Base-by-base conservation (phyloP, 2,797 vertebrate genomes). In the Malurus splendens region DNA sequence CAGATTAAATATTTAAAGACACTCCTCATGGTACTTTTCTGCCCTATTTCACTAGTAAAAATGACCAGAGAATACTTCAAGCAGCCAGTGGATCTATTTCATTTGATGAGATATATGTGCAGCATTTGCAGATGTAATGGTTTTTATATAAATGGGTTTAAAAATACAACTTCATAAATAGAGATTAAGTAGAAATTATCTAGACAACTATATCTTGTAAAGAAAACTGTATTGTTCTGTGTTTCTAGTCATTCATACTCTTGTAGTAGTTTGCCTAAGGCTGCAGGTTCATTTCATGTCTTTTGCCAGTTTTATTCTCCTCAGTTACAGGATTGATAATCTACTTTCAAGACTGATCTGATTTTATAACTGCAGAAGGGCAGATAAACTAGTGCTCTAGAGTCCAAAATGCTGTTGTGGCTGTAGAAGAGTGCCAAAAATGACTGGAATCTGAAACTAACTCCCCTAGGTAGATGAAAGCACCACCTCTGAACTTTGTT, bases 401-500 rank as follows among this genome's bases (percentile, higher is more conserved):
- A 77, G 23, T 54, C 11, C 12, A 71, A 20, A 47, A 6, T 6
- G 4, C 17, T 44, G 3, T 54, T 28, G 30, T 18, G 18, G 15
- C 24, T 61, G 11, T 8, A 44, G 14, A 54, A 45, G 12, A 32
- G 4, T 36, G 13, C 4, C 24, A 68, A 79, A 86, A 59, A 8
- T 32, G n/a, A 4, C 16, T 48, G 20, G 18, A 78, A 74, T 57
- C 19, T 82, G 42, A 86, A 47, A 60, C 10, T 22, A 54, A 28
- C 5, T 65, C 9, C 2, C 0, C 1, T 11, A 24, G 23, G 11
- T 5, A 55, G 11, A 60, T 33, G 16, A 66, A 44, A 76, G 2
- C 2, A 1, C 6, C 32, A 38, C 3, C 9, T n/a, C 3, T 1
- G 3, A 14, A 36, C 30, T 57, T 68, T 5, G 2, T 4, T 73